Base-by-base conservation (phyloP, 1,140 invertebrate species). In the Venturia canescens region DNA sequence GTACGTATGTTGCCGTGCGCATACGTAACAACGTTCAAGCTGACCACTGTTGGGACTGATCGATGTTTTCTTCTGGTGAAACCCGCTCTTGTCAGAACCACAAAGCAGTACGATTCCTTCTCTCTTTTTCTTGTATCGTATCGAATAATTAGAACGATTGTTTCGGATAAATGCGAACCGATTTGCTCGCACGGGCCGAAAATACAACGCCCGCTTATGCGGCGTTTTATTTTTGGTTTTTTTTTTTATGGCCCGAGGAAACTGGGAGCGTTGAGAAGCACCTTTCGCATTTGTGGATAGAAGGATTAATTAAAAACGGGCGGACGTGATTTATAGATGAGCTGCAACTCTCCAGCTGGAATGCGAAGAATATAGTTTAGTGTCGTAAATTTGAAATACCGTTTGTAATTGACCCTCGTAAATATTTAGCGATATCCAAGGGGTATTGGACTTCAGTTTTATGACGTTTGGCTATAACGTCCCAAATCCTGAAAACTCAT, bases 51-150 rank as follows among this genome's bases (percentile, higher is more conserved):
- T 72, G n/a, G 66, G 26, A 16, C 67, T 80, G 79, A 83, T 80
- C 78, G 82, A 83, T 83, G 69, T 67, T 27, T 57, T 67, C 21
- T 77, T 57, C 71, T 63, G 60, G 53, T 26, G 60, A 66, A 78
- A 31, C 69, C 57, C 15, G 69, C 72, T 76, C 50, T 76, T 53
- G 50, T 21, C n/a, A 15, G 16, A 86, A 83, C 83, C 84, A 82
- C 88, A 87, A 89, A 86, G 86, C 87, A 89, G 88, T 90, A 88
- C 87, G 87, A 90, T 90, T 87, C 86, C 77, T 53, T 74, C 1
- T 1, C 63, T 44, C 31, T 27, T 53, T 44, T 26, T 27, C 71
- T 44, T 27, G 57, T 44, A 53, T 74, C 50, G 38, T 38, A 63
- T 11, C 26, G 26, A 16, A 27, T 38, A 66, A 77, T 76, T 9